Conservation (phyloP, 2,113 vertebrate species). For the Ginglymostoma cirratum region DNA sequence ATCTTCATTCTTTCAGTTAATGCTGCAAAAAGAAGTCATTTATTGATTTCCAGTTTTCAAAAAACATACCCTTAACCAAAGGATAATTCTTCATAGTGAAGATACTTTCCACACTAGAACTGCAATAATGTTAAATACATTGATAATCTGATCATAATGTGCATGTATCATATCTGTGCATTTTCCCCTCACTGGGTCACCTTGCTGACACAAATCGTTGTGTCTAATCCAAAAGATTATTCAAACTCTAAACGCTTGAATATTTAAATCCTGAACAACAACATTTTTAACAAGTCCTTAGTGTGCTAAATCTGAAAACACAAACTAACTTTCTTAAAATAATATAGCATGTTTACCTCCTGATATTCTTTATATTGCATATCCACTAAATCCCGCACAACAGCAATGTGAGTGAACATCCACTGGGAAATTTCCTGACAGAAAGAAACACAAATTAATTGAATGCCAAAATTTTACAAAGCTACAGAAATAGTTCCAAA, state of each 20-base stretch:
- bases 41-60: too few species aligned
- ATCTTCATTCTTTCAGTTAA: neutral
- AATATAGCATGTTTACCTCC: slow-evolving; percentile 65
- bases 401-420: slow-evolving; percentile 98
- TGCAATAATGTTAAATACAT: neutral
- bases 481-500: neutral
- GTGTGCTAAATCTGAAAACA: neutral
- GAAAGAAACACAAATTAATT: slow-evolving; percentile 39
- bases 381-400: slow-evolving; percentile 88
- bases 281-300: neutral
- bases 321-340: neutral
- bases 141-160: neutral
- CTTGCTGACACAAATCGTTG: neutral
- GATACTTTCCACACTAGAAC: neutral
- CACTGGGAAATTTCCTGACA: slow-evolving; percentile 92
- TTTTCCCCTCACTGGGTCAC: neutral
- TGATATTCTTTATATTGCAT: slow-evolving; percentile 96
- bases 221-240: too few species aligned
- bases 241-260: neutral
- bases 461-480: neutral
- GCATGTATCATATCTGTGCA: too few species aligned
- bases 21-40: neutral
- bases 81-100: neutral
- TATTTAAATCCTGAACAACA: neutral
- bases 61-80: neutral